These are phyloP conservation scores for Coelopa pilipes DNA, from an alignment of 2,888 invertebrate genomes.

Conservation along the genomic window DNA sequence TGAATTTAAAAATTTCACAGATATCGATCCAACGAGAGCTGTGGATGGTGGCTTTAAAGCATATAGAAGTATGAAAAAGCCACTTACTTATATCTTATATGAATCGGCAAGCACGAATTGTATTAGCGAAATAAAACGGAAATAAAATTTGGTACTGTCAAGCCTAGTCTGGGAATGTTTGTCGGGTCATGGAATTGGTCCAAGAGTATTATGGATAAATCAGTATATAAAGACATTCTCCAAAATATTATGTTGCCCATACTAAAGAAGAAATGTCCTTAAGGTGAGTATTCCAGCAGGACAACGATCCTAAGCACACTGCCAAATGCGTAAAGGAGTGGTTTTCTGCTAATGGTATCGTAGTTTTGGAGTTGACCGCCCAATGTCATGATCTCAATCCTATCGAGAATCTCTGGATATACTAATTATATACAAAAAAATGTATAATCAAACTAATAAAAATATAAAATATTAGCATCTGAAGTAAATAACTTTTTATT, in stretches of 20 bases:
- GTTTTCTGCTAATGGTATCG: neutral
- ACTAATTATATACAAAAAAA: no score
- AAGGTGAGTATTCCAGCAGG: neutral
- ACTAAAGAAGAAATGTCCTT: neutral
- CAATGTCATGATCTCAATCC: neutral
- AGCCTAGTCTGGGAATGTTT: slow-evolving; percentile 11
- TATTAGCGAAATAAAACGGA: neutral
- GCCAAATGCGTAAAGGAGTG: neutral
- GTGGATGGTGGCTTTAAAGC: no score
- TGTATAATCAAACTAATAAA: no score
- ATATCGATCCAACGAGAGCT: no score
- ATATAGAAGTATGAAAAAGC: no score
- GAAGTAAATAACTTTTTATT: no score
- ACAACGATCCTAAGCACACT: neutral
- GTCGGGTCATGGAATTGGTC: neutral
- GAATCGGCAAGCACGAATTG: neutral
- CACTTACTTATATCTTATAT: neutral
- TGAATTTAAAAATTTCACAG: no score
- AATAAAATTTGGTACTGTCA: slow-evolving; percentile 8
- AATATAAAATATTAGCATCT: no score
- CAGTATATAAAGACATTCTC: neutral
- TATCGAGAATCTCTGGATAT: neutral
- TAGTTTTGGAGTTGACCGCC: neutral
- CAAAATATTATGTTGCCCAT: neutral
- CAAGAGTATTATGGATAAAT: neutral